phyloP scores from a whole-genome alignment of 2,888 invertebrate genomes.

The Xylota segnis region DNA sequence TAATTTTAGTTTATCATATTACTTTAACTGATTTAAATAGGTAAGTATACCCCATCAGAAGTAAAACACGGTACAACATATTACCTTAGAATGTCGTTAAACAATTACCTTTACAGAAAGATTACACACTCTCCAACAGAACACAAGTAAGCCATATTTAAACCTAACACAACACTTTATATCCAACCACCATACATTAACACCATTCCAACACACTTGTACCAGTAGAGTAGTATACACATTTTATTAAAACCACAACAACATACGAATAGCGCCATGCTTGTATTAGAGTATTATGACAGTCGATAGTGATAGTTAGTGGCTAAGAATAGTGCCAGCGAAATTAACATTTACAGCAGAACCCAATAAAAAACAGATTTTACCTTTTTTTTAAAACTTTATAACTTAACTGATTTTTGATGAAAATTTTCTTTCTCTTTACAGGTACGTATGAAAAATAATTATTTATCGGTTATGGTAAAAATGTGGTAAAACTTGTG shows the following conservation, averaged over 20 bases:
- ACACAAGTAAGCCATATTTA: constrained; percentile 39
- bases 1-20: too few species aligned
- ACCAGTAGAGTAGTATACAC: not conserved
- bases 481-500: constrained; percentile 14
- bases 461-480: constrained; percentile 4
- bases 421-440: constrained; percentile 35
- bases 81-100: not conserved
- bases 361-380: not conserved
- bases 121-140: not conserved
- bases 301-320: constrained; percentile 3
- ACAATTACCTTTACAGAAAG: not conserved
- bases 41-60: constrained; percentile 35
- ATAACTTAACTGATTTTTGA: not conserved
- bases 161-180: not conserved
- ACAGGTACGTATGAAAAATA: constrained; percentile 66
- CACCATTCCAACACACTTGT: not conserved
- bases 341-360: constrained; percentile 10
- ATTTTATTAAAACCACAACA: not conserved
- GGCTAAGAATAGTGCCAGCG: not conserved
- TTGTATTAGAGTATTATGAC: constrained; percentile 19
- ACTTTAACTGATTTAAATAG: not conserved
- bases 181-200: not conserved
- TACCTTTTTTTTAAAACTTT: not conserved
- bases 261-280: constrained; percentile 17
- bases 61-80: not conserved